Evolutionary conservation across 2,888 invertebrate genomes (phyloP).

Genomic region (Dynastes tityus): DNA sequence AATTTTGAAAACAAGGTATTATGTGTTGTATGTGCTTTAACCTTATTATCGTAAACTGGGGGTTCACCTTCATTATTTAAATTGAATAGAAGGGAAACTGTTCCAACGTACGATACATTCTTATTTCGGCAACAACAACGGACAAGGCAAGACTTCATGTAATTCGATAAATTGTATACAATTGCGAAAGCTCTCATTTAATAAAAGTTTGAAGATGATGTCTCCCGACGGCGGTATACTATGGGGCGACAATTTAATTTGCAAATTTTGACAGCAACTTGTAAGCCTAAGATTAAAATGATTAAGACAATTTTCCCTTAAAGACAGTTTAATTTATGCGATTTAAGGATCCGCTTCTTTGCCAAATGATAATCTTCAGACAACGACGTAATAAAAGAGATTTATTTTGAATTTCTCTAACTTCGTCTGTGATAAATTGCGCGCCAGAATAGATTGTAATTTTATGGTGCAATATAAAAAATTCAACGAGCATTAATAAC

Average conservation of each 20-base stretch:
- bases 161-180: conserved; percentile 30
- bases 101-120: background rate
- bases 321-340: conserved; percentile 32
- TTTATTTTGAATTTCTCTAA: conserved; percentile 28
- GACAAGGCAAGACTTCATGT: background rate
- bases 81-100: background rate
- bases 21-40: background rate
- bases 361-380: conserved; percentile 23
- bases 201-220: conserved; percentile 15
- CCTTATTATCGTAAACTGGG: background rate
- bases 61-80: background rate
- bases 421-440: conserved; percentile 18
- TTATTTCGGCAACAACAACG: background rate
- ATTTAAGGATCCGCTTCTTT: conserved; percentile 7
- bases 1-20: background rate
- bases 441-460: background rate
- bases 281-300: conserved; percentile 33
- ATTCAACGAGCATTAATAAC: background rate
- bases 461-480: background rate
- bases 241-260: conserved; percentile 32
- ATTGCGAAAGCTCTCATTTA: conserved; percentile 22
- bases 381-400: conserved; percentile 25
- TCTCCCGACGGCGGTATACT: background rate
- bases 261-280: conserved; percentile 36
- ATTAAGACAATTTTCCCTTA: conserved; percentile 33